These are phyloP conservation scores for Sylvia atricapilla DNA, from an alignment of 2,113 vertebrate species.

Conservation along the genomic window DNA sequence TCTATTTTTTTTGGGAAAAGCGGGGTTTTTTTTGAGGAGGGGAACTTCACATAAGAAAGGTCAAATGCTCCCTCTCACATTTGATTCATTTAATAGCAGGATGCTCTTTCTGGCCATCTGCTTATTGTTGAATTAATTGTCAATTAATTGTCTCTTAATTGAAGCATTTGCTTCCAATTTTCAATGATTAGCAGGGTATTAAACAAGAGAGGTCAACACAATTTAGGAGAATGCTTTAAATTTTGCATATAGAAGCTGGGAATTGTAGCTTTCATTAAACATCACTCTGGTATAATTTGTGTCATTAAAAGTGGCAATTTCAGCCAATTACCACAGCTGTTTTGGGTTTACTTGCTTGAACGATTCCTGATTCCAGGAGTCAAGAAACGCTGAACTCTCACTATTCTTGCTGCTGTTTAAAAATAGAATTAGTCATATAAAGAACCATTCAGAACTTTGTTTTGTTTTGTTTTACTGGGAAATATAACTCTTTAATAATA, in stretches of 20 bases:
- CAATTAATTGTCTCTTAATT: constrained; percentile 71
- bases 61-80: constrained; percentile 39
- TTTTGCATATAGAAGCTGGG: constrained; percentile 57
- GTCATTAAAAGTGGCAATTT: constrained; percentile 71
- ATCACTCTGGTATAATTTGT: constrained; percentile 64
- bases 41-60: background rate
- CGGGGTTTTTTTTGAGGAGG: background rate
- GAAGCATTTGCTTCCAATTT: constrained; percentile 62
- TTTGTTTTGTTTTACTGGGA: background rate
- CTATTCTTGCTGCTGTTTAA: background rate
- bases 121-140: constrained; percentile 70
- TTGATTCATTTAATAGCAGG: constrained; percentile 59
- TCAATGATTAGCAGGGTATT: constrained; percentile 64
- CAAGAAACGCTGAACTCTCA: background rate
- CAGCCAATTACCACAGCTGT: constrained; percentile 65
- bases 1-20: background rate
- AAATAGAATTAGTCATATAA: background rate
- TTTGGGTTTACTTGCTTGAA: constrained; percentile 61
- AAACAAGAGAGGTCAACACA: constrained; percentile 61
- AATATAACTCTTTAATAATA: background rate
- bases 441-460: background rate
- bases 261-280: constrained; percentile 69
- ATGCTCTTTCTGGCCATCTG: constrained; percentile 66
- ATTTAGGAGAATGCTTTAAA: constrained; percentile 57
- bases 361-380: constrained; percentile 27